These are phyloP conservation scores for Anarrhichthys ocellatus DNA, from an alignment of 2,113 vertebrate species.

Conservation along the genomic window DNA sequence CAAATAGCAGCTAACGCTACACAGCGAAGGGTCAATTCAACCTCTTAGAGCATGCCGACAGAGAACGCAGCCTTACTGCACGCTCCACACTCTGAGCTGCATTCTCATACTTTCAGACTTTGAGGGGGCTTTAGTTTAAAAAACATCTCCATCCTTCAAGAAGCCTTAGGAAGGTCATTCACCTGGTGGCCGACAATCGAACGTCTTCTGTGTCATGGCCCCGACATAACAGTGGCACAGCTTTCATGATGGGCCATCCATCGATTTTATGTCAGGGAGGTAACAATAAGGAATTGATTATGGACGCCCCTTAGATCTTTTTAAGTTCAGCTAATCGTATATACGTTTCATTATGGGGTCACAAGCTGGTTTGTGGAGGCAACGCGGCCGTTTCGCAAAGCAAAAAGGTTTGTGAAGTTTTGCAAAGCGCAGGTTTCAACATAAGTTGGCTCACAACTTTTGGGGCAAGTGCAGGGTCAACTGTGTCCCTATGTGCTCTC, in stretches of 20 bases:
- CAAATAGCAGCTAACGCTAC: background rate
- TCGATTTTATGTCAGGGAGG: slow-evolving; percentile 57
- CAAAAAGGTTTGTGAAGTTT: background rate
- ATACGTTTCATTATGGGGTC: background rate
- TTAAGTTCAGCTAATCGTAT: slow-evolving; percentile 35
- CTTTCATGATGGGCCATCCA: slow-evolving; percentile 60
- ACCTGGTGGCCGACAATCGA: slow-evolving; percentile 43
- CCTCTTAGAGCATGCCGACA: background rate
- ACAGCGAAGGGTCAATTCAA: background rate
- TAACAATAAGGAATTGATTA: slow-evolving; percentile 64
- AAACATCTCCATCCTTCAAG: slow-evolving; percentile 20
- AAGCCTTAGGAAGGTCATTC: slow-evolving; percentile 48
- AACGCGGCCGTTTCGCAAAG: background rate
- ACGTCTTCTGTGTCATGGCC: slow-evolving; percentile 30
- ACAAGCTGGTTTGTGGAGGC: background rate
- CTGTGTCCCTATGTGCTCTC: background rate
- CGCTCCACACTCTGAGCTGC: background rate
- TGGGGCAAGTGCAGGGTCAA: slow-evolving; percentile 26
- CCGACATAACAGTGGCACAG: slow-evolving; percentile 36
- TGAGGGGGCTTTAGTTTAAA: slow-evolving; percentile 10
- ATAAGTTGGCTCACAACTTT: slow-evolving; percentile 7
- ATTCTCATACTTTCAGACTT: background rate
- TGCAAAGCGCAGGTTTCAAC: background rate
- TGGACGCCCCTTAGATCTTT: slow-evolving; percentile 41
- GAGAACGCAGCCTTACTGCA: background rate